These are phyloP conservation scores for Drosophila hydei DNA, from an alignment of 1,140 invertebrate genomes.

Conservation along the genomic window DNA sequence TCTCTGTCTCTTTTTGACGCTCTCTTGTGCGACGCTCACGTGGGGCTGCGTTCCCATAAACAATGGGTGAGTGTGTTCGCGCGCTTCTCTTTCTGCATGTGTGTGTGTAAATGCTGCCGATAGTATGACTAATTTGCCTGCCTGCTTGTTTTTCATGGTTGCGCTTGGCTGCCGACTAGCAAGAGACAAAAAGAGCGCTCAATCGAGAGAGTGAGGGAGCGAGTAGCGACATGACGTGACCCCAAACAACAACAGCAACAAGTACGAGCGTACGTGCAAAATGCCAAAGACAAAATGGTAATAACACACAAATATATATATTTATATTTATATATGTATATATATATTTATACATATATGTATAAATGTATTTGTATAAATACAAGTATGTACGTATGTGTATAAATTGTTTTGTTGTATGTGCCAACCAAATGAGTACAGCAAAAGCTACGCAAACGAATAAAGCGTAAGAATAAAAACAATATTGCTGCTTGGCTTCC, in stretches of 20 bases:
- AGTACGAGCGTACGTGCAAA: slow-evolving; percentile 77
- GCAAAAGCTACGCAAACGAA: slow-evolving; percentile 43
- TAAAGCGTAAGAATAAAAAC: slow-evolving; percentile 26
- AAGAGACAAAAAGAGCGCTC: slow-evolving; percentile 11
- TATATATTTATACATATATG: background rate
- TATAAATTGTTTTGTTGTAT: slow-evolving; percentile 13
- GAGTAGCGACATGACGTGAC: slow-evolving; percentile 66
- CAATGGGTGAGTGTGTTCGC: slow-evolving; percentile 20
- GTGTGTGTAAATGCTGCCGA: slow-evolving; percentile 9
- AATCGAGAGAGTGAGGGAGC: slow-evolving; percentile 20
- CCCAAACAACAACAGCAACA: slow-evolving; percentile 79
- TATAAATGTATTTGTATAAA: background rate
- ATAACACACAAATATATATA: slow-evolving; percentile 22
- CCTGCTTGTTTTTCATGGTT: slow-evolving; percentile 40
- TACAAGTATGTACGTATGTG: background rate
- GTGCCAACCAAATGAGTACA: slow-evolving; percentile 54
- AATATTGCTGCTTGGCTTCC: slow-evolving; percentile 22
- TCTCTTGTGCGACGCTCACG: slow-evolving; percentile 34
- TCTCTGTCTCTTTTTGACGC: background rate
- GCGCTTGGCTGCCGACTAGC: slow-evolving; percentile 34
- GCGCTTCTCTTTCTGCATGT: background rate
- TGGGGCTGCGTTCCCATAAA: slow-evolving; percentile 36
- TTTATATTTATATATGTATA: background rate
- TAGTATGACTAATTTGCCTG: slow-evolving; percentile 66
- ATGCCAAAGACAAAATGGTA: slow-evolving; percentile 68